These are phyloP conservation scores for Aurelia sp. DNA, from an alignment of 30 jellyfish, hydroid and myxozoan genomes.

Conservation along the genomic window DNA sequence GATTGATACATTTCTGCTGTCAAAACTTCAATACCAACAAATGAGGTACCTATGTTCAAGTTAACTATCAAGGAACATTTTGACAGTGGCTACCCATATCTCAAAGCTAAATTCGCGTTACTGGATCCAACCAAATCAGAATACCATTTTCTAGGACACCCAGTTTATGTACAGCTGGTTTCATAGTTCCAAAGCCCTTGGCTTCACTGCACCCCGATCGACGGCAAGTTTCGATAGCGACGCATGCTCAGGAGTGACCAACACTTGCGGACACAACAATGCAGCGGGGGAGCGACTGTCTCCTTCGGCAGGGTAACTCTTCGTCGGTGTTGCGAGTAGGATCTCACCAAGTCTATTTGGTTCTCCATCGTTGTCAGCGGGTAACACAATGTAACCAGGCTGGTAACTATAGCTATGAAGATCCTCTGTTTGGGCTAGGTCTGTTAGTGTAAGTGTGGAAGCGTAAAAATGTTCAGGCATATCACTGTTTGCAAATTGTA, in stretches of 20 bases:
- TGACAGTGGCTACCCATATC: no score
- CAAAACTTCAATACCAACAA: no score
- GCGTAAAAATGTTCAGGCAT: constrained; percentile 38
- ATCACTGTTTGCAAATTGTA: neutral
- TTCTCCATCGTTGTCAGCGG: constrained; percentile 1
- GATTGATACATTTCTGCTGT: no score
- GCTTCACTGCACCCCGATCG: constrained; percentile 29
- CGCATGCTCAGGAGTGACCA: constrained; percentile 59
- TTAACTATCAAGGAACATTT: no score
- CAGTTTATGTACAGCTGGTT: neutral
- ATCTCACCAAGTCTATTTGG: constrained; percentile 4
- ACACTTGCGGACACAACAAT: constrained; percentile 36
- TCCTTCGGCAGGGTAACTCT: constrained; percentile 19
- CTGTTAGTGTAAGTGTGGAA: constrained; percentile 22
- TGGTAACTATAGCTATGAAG: constrained; percentile 24
- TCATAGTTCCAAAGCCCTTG: constrained; percentile 40
- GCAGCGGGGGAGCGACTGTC: constrained; percentile 10
- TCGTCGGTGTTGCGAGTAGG: constrained; percentile 64
- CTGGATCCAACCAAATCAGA: no score
- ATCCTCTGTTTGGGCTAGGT: constrained; percentile 28
- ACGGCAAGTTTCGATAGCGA: neutral
- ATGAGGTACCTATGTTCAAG: no score
- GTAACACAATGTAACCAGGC: constrained; percentile 26
- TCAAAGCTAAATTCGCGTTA: no score
- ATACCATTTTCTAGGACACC: no score